phyloP scores from a whole-genome alignment of 2,888 invertebrate genomes.

The Fragum sueziense region DNA sequence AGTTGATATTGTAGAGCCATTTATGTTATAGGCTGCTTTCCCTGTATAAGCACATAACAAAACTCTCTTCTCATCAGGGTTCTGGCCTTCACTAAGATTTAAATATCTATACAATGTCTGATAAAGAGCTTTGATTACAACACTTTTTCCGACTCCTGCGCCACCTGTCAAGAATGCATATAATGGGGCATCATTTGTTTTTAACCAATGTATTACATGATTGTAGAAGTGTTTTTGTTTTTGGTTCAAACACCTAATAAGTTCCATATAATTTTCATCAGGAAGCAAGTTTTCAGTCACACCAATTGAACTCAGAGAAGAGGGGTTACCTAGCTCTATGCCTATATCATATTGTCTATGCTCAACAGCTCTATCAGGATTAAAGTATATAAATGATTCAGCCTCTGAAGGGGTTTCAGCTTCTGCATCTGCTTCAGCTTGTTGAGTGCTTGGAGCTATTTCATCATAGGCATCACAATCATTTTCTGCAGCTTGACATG shows the following conservation, averaged over 20 bases:
- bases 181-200: slow-evolving; percentile 36
- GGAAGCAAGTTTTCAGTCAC: slow-evolving; percentile 17
- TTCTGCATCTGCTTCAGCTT: too few relatives aligned
- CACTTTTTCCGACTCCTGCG: slow-evolving; percentile 50
- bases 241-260: slow-evolving; percentile 27
- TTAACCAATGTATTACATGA: slow-evolving; percentile 37
- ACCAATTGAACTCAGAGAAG: slow-evolving; percentile 2
- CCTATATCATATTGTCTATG: too few relatives aligned
- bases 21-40: slow-evolving; percentile 17
- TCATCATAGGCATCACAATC: too few relatives aligned
- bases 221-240: slow-evolving; percentile 40
- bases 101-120: slow-evolving; percentile 38
- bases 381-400: too few relatives aligned
- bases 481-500: too few relatives aligned
- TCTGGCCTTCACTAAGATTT: slow-evolving; percentile 32
- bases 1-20: slow-evolving; percentile 16
- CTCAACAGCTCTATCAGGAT: too few relatives aligned
- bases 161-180: slow-evolving; percentile 51
- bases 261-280: slow-evolving; percentile 33
- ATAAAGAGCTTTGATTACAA: slow-evolving; percentile 45
- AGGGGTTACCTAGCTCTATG: slow-evolving; percentile 35
- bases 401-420: too few relatives aligned
- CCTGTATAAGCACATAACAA: slow-evolving; percentile 49
- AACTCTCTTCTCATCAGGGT: slow-evolving; percentile 50
- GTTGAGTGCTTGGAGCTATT: too few relatives aligned